Evolutionary conservation across 2,113 vertebrate species (phyloP).

Genomic region (Crocuta crocuta): DNA sequence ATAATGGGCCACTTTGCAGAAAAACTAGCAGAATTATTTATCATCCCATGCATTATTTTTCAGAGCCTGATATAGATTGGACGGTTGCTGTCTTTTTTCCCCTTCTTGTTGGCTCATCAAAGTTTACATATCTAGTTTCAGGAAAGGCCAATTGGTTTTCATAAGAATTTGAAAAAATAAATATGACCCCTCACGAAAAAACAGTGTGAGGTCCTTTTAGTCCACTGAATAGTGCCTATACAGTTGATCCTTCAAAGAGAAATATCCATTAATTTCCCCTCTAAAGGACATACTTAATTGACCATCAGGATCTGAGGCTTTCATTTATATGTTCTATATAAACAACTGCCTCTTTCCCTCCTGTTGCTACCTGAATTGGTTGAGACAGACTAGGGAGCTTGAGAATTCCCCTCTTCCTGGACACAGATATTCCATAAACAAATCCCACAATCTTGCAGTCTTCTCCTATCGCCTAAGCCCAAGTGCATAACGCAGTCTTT

Average conservation of each 20-base stretch:
- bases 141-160: slow-evolving; percentile 53
- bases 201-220: not conserved
- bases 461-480: not conserved
- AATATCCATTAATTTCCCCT: slow-evolving; percentile 47
- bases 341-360: slow-evolving; percentile 8
- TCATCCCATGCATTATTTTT: not conserved
- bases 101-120: slow-evolving; percentile 11
- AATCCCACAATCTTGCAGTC: not conserved
- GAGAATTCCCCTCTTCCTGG: not conserved
- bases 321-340: slow-evolving; percentile 6
- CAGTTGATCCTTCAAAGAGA: slow-evolving; percentile 54
- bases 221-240: not conserved
- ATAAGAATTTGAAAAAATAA: slow-evolving; percentile 48
- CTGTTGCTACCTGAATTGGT: slow-evolving; percentile 36
- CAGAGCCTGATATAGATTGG: not conserved
- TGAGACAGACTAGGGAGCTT: not conserved
- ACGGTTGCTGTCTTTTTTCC: not conserved
- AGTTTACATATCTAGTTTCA: slow-evolving; percentile 34
- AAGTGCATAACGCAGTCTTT: not conserved
- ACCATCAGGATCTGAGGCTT: not conserved
- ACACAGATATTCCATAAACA: slow-evolving; percentile 9
- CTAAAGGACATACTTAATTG: slow-evolving; percentile 33
- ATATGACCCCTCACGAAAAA: slow-evolving; percentile 47
- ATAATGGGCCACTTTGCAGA: not conserved
- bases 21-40: not conserved